phyloP scores from a whole-genome alignment of 2,888 invertebrate genomes.

The Tenodera sinensis region DNA sequence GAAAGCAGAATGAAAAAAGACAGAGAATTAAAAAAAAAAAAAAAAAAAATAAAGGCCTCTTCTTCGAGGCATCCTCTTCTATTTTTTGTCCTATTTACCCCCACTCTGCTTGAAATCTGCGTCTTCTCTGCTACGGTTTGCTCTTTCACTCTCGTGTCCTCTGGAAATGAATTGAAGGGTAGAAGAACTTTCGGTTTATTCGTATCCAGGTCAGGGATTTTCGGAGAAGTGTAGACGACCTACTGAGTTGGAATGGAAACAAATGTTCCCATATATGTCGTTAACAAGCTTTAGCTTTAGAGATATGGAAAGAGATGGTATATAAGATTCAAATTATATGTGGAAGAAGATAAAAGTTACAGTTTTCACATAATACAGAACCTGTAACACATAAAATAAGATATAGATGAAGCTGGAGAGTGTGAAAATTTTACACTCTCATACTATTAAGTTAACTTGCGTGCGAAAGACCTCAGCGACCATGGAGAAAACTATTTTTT shows the following conservation, averaged over 20 bases:
- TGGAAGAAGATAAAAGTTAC: too few relatives aligned
- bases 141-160: conserved; percentile 2
- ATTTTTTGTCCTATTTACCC: background rate
- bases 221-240: too few relatives aligned
- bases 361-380: too few relatives aligned
- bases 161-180: background rate
- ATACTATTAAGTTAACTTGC: too few relatives aligned
- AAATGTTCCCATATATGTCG: background rate
- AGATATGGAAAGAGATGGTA: too few relatives aligned
- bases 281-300: too few relatives aligned
- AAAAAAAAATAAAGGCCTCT: background rate
- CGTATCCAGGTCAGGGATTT: background rate
- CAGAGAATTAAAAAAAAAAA: background rate
- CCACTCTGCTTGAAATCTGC: background rate
- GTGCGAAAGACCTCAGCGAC: too few relatives aligned
- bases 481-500: too few relatives aligned
- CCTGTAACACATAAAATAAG: too few relatives aligned
- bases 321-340: too few relatives aligned
- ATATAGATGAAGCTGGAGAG: too few relatives aligned
- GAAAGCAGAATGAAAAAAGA: background rate
- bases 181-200: background rate
- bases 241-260: background rate
- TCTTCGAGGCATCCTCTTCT: background rate
- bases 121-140: background rate
- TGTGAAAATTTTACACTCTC: too few relatives aligned